phyloP scores from a whole-genome alignment of 2,888 invertebrate genomes.

The Megastigmus dorsalis region DNA sequence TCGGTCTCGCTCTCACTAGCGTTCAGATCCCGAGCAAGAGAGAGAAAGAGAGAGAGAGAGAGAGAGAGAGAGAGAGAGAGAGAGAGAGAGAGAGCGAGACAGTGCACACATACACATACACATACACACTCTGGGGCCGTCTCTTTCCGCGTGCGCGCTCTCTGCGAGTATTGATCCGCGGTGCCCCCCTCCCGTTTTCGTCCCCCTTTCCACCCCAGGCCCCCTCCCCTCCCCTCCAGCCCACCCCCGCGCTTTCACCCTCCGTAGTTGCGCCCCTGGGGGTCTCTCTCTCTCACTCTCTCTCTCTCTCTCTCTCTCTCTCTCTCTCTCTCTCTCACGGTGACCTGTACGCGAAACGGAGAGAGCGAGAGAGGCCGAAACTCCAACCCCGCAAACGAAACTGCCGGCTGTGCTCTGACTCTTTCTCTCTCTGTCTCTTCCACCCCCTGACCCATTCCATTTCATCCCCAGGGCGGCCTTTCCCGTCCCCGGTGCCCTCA shows the following conservation, averaged over 20 bases:
- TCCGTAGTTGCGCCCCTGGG: constrained; percentile 50
- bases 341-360: neutral
- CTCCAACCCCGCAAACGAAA: constrained; percentile 35
- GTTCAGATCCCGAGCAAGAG: too few relatives aligned
- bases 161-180: constrained; percentile 46
- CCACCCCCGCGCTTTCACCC: constrained; percentile 40
- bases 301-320: constrained; percentile 4
- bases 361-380: constrained; percentile 54
- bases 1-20: constrained; percentile 8
- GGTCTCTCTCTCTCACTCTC: neutral
- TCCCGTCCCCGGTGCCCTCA: constrained; percentile 15
- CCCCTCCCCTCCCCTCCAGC: neutral
- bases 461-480: constrained; percentile 51
- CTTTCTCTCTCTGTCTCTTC: constrained; percentile 59
- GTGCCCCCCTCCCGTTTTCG: constrained; percentile 25
- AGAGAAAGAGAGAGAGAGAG: neutral
- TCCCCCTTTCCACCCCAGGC: constrained; percentile 20
- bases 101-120: too few relatives aligned
- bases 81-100: neutral
- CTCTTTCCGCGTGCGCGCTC: constrained; percentile 37
- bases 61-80: neutral
- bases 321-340: neutral
- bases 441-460: constrained; percentile 55
- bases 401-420: constrained; percentile 46
- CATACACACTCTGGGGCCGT: constrained; percentile 22